Evolutionary conservation across 2,888 invertebrate species (phyloP), one percentile per base, ranked within the genome.

Genomic region (Andrena dorsata): DNA sequence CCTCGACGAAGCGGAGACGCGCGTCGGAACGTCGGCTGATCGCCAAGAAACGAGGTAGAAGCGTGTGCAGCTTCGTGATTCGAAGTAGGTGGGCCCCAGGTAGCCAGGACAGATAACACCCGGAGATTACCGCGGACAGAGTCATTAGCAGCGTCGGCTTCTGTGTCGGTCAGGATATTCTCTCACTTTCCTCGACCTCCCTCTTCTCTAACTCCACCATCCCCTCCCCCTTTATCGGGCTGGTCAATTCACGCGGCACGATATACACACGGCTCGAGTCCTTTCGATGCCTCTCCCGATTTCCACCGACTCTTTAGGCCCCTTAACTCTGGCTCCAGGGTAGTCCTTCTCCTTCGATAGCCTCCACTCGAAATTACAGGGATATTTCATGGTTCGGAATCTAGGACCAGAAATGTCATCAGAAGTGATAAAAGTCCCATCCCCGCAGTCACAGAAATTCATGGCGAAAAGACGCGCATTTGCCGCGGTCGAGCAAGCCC

Each of bases 131-230:
- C 90, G 88, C 91, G 92, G 93, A 94, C 94, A 94, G 93, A 94
- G 93, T 94, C 94, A 94, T 94, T 94, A 94, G 93, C 93, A 91
- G 90, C 91, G 93, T 92, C 93, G 93, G 94, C 93, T 94, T 93
- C 94, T 93, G 93, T 93, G 93, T 93, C 90, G 89, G 86, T 86
- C 89, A 82, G 89, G 86, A 86, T 88, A 90, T 88, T 86, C 83
- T 88, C 88, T 88, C 89, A 86, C 86, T 88, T 88, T 85, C 83
- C 78, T 85, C 70, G 61, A 64, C 81, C 69, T 56, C 64, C 73
- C 74, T 70, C 80, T 32, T n/a, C 61, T 61, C 71, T 60, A 1
- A 41, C 58, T 53, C 51, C 35, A 51, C 20, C 32, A 49, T 60
- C 20, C 73, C 13, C 51, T 58, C 10, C 61, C 20, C 72, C 49